A percentile compares a stretch with the other conserved stretches of the same genome.
phyloP scores from a whole-genome alignment of 2,888 invertebrate genomes.

The Smittia aterrima region DNA sequence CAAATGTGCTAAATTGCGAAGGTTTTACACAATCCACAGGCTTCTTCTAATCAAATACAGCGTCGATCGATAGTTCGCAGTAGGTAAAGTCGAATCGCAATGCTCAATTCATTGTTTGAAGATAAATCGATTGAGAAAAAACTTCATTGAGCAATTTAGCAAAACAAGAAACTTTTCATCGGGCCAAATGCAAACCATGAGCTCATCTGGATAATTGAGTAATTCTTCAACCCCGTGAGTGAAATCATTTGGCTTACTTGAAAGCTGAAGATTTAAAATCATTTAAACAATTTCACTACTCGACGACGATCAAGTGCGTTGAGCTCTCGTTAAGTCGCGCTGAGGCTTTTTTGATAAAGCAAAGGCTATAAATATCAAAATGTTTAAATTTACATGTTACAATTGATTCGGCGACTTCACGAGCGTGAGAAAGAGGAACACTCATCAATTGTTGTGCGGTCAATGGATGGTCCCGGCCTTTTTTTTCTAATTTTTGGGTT shows the following conservation, averaged over 20 bases:
- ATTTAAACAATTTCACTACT: neutral
- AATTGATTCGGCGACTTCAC: neutral
- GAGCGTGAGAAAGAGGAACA: neutral
- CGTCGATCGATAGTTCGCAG: neutral
- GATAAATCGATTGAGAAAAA: neutral
- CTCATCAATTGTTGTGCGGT: neutral
- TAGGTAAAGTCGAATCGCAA: neutral
- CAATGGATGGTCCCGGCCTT: too few relatives aligned
- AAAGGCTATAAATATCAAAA: conserved; percentile 36
- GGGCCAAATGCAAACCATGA: too few relatives aligned
- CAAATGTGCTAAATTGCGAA: conserved; percentile 7
- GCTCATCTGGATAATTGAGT: too few relatives aligned
- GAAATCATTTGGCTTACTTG: too few relatives aligned
- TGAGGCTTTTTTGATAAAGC: neutral
- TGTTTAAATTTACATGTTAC: conserved; percentile 33
- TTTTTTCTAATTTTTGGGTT: too few relatives aligned
- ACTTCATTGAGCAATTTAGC: neutral
- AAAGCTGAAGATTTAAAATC: too few relatives aligned
- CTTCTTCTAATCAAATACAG: neutral
- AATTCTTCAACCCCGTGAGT: too few relatives aligned
- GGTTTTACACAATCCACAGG: neutral
- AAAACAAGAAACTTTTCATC: neutral
- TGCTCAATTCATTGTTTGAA: neutral
- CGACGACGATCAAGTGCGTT: neutral
- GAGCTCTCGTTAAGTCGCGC: too few relatives aligned